A percentile compares a stretch with the other conserved stretches of the same genome.
Evolutionary conservation across 2,797 vertebrate genomes (phyloP).

Genomic region (Anomalospiza imberbis): DNA sequence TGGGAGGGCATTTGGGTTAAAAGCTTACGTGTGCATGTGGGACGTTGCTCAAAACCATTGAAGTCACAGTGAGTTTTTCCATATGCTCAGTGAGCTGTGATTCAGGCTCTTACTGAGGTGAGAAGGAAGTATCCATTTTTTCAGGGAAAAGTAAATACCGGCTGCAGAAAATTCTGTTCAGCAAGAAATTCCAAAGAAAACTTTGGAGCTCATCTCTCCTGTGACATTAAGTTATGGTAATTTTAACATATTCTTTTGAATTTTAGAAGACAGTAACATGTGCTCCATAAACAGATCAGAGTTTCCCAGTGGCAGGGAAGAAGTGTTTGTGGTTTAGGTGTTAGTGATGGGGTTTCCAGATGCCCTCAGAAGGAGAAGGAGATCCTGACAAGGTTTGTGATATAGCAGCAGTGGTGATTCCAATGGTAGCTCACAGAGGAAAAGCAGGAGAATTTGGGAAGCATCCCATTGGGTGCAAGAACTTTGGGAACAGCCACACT

Average conservation of each 20-base stretch:
- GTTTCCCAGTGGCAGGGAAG: neutral
- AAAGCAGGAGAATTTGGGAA: neutral
- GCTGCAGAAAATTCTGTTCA: conserved; percentile 33
- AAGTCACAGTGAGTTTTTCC: conserved; percentile 1
- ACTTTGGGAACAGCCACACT: neutral
- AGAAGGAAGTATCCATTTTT: neutral
- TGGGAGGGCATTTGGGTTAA: neutral
- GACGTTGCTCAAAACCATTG: neutral
- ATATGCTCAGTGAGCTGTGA: conserved; percentile 10
- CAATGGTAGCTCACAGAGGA: neutral
- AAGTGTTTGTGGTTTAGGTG: neutral
- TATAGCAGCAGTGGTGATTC: neutral
- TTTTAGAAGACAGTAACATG: neutral
- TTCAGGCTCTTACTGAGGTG: conserved; percentile 9
- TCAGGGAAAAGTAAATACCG: neutral
- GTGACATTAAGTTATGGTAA: conserved; percentile 35
- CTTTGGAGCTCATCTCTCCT: neutral
- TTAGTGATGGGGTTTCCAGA: neutral
- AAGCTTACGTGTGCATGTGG: neutral
- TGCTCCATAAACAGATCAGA: neutral
- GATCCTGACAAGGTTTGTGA: neutral
- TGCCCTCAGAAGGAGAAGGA: neutral
- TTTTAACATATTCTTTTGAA: conserved; percentile 27
- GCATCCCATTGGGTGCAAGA: neutral
- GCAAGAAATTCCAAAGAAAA: conserved; percentile 28